A percentile compares a stretch with the other conserved stretches of the same genome.
phyloP scores from a whole-genome alignment of 2,888 invertebrate species.

The Phrixothrix hirtus region DNA sequence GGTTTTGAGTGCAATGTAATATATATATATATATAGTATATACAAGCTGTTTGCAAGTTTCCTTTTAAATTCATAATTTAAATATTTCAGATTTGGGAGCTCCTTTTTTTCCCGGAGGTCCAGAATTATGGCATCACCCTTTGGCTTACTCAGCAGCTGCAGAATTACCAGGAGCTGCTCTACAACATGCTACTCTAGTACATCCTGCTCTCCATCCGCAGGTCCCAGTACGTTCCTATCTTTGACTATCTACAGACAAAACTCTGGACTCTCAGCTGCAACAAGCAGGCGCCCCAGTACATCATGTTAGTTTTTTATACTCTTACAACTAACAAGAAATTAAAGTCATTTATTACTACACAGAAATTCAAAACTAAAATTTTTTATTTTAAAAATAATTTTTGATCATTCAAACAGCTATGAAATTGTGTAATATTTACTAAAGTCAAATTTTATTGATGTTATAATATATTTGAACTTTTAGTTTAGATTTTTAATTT shows the following conservation, averaged over 20 bases:
- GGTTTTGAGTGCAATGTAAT: too few relatives aligned
- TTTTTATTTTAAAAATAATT: too few relatives aligned
- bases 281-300: slow-evolving; percentile 60
- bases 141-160: slow-evolving; percentile 77
- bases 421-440: too few relatives aligned
- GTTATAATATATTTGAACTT: too few relatives aligned
- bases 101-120: slow-evolving; percentile 93
- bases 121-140: slow-evolving; percentile 93
- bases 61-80: slow-evolving; percentile 7
- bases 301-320: slow-evolving; percentile 58
- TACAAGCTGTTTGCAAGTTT: too few relatives aligned
- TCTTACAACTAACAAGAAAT: too few relatives aligned
- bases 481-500: too few relatives aligned
- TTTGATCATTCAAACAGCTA: too few relatives aligned
- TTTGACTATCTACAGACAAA: slow-evolving; percentile 94
- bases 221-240: slow-evolving; percentile 95
- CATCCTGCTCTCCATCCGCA: slow-evolving; percentile 97
- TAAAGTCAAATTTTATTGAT: too few relatives aligned
- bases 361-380: too few relatives aligned
- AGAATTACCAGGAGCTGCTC: slow-evolving; percentile 79
- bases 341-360: too few relatives aligned
- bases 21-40: too few relatives aligned
- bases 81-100: slow-evolving; percentile 84
- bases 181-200: slow-evolving; percentile 88
- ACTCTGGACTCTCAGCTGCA: slow-evolving; percentile 63